Evolutionary conservation across 2,113 vertebrate species (phyloP).

Genomic region (Pica pica): DNA sequence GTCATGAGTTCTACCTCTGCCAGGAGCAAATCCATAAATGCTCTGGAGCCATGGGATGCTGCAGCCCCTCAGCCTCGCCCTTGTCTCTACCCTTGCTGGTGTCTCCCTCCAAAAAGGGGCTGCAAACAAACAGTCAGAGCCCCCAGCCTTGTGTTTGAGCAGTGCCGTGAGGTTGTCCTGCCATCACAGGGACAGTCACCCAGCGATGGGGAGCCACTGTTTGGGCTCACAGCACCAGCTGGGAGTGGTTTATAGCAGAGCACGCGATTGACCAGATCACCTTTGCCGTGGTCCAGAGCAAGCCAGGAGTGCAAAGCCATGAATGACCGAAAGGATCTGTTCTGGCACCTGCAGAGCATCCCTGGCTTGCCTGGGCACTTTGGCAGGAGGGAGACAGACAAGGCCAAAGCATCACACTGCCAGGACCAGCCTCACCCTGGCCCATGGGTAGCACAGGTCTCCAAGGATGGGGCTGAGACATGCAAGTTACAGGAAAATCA

Average conservation of each 20-base stretch:
- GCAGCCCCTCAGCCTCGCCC: not conserved
- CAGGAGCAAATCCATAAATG: not conserved
- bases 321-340: accelerated
- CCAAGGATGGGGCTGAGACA: not conserved
- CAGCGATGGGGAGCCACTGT: not conserved
- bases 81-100: not conserved
- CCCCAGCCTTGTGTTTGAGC: accelerated
- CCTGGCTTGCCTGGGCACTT: not conserved
- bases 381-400: not conserved
- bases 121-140: not conserved
- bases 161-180: not conserved
- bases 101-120: not conserved
- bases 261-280: not conserved
- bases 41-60: not conserved
- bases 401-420: not conserved
- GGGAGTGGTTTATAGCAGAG: not conserved
- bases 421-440: not conserved
- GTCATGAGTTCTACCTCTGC: not conserved
- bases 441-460: not conserved
- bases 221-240: not conserved
- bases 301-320: not conserved
- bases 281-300: not conserved
- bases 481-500: not conserved
- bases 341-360: not conserved
- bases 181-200: not conserved